Percentiles rank a stretch among this genome's conserved stretches.
These are phyloP conservation scores for Cyrtorhinus lividipennis DNA, from an alignment of 1,140 invertebrate species.

Conservation along the genomic window DNA sequence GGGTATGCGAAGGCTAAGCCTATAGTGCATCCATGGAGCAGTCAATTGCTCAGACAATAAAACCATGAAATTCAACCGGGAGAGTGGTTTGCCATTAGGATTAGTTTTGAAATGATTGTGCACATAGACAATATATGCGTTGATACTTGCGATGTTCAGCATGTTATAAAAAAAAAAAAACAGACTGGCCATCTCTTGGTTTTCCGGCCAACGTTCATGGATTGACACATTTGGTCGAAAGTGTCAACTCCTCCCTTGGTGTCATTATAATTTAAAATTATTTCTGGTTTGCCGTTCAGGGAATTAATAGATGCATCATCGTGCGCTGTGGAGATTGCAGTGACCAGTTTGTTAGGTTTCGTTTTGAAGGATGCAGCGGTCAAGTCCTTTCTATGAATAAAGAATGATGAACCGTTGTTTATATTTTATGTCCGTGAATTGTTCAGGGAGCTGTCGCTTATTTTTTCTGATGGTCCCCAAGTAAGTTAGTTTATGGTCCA, in stretches of 20 bases:
- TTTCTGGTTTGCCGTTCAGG: conserved; percentile 24
- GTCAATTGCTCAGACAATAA: neutral
- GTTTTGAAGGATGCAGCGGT: conserved; percentile 22
- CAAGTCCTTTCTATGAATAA: conserved; percentile 20
- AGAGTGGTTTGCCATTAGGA: neutral
- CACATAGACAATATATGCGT: conserved; percentile 3
- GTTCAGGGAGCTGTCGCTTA: conserved; percentile 23
- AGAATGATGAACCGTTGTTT: conserved; percentile 13
- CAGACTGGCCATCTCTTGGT: conserved; percentile 6
- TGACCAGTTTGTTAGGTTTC: conserved; percentile 22
- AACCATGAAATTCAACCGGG: neutral
- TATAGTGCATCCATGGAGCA: neutral
- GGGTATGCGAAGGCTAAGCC: neutral
- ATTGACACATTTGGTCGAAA: conserved; percentile 27
- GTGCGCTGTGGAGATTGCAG: conserved; percentile 21
- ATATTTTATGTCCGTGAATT: conserved; percentile 19
- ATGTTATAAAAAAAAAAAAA: conserved; percentile 19
- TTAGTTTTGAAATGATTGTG: neutral
- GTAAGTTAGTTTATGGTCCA: conserved; percentile 23
- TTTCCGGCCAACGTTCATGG: conserved; percentile 10
- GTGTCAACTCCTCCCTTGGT: conserved; percentile 31
- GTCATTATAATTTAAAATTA: conserved; percentile 28
- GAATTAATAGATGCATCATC: conserved; percentile 12
- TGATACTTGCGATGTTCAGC: conserved; percentile 13
- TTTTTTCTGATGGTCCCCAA: conserved; percentile 27